phyloP scores from a whole-genome alignment of 2,797 vertebrate genomes.

The Epinephelus malabaricus region DNA sequence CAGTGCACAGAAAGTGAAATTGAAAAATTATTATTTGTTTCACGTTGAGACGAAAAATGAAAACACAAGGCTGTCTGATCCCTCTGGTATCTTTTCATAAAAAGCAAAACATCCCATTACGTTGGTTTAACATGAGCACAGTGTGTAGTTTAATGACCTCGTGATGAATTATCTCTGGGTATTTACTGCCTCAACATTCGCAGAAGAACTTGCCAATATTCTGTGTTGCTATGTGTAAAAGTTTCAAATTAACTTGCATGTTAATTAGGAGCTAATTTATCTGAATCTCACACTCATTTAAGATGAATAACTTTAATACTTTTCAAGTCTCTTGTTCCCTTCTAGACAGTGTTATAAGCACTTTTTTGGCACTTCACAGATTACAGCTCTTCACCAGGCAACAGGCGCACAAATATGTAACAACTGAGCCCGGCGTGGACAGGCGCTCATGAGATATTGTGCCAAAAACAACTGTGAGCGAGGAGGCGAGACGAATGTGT shows the following conservation, averaged over 20 bases:
- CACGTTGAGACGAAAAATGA: constrained; percentile 27
- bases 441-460: constrained; percentile 1
- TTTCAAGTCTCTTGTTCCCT: neutral
- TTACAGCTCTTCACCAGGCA: constrained; percentile 17
- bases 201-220: neutral
- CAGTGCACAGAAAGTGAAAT: constrained; percentile 18
- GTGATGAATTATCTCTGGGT: neutral
- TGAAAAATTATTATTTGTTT: constrained; percentile 30
- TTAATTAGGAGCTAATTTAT: constrained; percentile 19
- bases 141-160: constrained; percentile 12
- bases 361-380: neutral
- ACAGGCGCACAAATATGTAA: constrained; percentile 29
- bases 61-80: constrained; percentile 16
- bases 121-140: neutral
- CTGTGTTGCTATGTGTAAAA: neutral
- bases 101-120: constrained; percentile 21
- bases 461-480: constrained; percentile 24
- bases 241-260: neutral
- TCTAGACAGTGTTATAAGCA: neutral
- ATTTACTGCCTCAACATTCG: neutral
- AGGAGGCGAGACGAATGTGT: constrained; percentile 7
- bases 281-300: neutral
- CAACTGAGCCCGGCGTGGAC: neutral
- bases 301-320: neutral
- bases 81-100: constrained; percentile 23